phyloP scores from a whole-genome alignment of 2,113 vertebrate genomes.

The Esox niger region DNA sequence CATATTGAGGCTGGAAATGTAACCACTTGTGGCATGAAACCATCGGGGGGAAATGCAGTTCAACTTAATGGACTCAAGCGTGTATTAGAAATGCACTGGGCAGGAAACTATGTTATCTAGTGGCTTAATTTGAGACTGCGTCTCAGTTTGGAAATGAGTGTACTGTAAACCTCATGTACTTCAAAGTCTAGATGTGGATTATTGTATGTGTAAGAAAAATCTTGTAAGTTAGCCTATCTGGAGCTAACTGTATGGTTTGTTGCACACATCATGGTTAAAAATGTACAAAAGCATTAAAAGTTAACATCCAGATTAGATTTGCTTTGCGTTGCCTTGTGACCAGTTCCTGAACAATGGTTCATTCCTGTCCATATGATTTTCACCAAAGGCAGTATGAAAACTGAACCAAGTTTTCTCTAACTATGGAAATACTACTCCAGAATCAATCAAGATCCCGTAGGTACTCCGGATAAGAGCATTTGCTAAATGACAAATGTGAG shows the following conservation, averaged over 20 bases:
- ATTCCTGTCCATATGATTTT: background rate
- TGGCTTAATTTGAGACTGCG: constrained; percentile 65
- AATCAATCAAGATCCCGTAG: too few species aligned
- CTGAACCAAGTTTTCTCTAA: background rate
- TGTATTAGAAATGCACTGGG: constrained; percentile 44
- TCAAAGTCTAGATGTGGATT: constrained; percentile 68
- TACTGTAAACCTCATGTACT: constrained; percentile 69
- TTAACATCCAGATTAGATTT: constrained; percentile 26
- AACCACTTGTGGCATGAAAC: constrained; percentile 42
- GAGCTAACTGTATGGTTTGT: constrained; percentile 57
- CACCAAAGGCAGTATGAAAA: background rate
- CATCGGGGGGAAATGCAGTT: constrained; percentile 42
- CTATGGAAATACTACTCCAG: too few species aligned
- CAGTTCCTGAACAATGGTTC: background rate
- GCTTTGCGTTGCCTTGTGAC: background rate
- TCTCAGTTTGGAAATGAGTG: constrained; percentile 62
- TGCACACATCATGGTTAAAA: constrained; percentile 64
- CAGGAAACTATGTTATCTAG: constrained; percentile 57
- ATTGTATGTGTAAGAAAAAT: constrained; percentile 62
- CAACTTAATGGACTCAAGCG: constrained; percentile 19
- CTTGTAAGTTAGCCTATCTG: constrained; percentile 55
- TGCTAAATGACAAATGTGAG: too few species aligned
- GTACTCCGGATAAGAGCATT: too few species aligned
- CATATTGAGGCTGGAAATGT: constrained; percentile 43
- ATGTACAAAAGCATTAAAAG: constrained; percentile 71